Evolutionary conservation across 2,113 vertebrate genomes (phyloP), one percentile per base, ranked within the genome.

Genomic region (Amphilophus citrinellus): DNA sequence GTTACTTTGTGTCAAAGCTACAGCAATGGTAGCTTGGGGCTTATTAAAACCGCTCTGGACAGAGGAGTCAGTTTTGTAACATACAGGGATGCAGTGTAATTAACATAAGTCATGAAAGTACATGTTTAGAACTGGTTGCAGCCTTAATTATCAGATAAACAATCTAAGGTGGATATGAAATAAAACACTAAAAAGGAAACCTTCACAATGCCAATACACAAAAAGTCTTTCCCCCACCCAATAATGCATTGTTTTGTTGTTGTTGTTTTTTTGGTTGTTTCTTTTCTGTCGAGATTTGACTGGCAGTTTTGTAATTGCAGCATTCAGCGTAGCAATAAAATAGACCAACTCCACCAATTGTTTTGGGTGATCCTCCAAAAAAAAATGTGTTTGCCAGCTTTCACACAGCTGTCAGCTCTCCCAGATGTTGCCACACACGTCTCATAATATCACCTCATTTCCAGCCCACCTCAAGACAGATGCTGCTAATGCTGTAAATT

Each of bases 231-330:
- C 61, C 61, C 42, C 63, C 53, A 44, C 10, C 83, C 83, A 77
- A 39, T 11, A 15, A 65, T 84, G 78, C 77, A 87, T 93, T 93
- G 90, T 93, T 91, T 71, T 30, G 30, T 30, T 47, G 47, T 47
- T 7, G 35, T 35, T 35, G 7, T 9, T 50, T 50, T 50, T 50
- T 68, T 68, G 8, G 37, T 37, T 83, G 90, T 75, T 32, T 65
- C 66, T 42, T 77, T 91, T 92, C 88, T 88, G 61, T 80, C 47
- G 30, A 84, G 73, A 88, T 91, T 91, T 91, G 93, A 94, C 79
- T 88, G 93, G 83, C 90, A 90, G 83, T 86, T 90, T 92, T 73
- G 56, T 93, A 93, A 95, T 94, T 91, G 87, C 88, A 77, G 89
- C 90, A 90, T 92, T 93, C 89, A 83, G 68, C 15, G 27, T 77